Conservation (phyloP, 2,113 vertebrate genomes). For the Daubentonia madagascariensis region DNA sequence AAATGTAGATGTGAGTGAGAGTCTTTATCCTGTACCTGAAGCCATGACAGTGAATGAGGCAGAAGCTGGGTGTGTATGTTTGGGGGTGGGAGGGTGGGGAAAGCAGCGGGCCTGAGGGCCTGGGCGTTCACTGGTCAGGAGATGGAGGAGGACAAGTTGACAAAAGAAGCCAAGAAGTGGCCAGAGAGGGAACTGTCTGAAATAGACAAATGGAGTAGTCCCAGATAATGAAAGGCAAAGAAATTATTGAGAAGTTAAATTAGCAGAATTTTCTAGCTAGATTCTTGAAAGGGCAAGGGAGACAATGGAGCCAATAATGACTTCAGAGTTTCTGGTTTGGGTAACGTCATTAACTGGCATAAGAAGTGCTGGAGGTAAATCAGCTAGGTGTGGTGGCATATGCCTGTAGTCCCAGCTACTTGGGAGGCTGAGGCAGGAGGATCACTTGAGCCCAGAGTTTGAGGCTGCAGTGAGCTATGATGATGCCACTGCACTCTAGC, state of each 20-base stretch:
- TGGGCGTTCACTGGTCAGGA: not conserved
- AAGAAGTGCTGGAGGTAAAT: not conserved
- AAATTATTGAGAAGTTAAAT: not conserved
- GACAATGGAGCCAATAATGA: not conserved
- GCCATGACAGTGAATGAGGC: not conserved
- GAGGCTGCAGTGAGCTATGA: no score
- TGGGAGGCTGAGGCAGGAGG: no score
- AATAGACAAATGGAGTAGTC: not conserved
- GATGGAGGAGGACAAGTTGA: not conserved
- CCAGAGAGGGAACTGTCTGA: not conserved
- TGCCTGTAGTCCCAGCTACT: no score
- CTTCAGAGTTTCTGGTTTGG: not conserved
- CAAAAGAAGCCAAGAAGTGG: not conserved
- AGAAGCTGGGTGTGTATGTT: not conserved
- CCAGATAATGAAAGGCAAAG: not conserved
- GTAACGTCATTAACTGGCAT: not conserved
- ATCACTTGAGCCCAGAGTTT: no score
- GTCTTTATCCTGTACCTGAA: not conserved
- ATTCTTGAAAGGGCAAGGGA: not conserved
- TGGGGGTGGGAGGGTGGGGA: accelerated
- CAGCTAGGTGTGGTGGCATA: not conserved
- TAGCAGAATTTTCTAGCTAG: not conserved
- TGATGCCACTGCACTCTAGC: no score
- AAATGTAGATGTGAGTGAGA: not conserved
- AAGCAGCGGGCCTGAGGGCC: not conserved